phyloP scores from a whole-genome alignment of 2,113 vertebrate species.

The Phalacrocorax pelagicus region DNA sequence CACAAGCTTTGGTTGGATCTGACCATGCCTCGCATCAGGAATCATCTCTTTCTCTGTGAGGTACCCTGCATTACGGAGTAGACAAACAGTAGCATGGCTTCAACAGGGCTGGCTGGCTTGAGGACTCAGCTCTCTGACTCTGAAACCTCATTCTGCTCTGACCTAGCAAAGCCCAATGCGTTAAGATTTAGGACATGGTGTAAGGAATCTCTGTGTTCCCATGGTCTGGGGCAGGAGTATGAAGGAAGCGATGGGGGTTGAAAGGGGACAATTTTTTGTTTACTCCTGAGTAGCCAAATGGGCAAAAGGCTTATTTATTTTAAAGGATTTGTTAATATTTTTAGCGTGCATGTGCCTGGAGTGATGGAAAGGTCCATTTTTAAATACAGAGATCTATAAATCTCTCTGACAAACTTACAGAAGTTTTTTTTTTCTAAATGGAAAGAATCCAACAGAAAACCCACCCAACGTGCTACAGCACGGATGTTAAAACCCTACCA shows the following conservation, averaged over 20 bases:
- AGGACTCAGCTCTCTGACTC: background rate
- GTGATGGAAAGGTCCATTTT: background rate
- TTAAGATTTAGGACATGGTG: background rate
- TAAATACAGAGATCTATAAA: background rate
- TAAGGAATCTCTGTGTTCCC: background rate
- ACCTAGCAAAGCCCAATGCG: background rate
- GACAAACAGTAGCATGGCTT: background rate
- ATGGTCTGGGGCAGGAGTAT: background rate
- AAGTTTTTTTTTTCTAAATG: background rate
- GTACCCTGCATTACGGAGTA: background rate
- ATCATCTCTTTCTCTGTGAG: background rate
- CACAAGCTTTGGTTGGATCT: background rate
- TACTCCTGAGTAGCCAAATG: background rate
- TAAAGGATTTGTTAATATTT: background rate
- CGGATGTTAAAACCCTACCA: background rate
- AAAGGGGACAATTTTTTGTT: background rate
- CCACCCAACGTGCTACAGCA: background rate
- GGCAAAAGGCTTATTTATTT: background rate
- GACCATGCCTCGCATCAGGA: background rate
- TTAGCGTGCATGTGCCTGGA: background rate
- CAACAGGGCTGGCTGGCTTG: background rate
- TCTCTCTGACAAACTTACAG: background rate
- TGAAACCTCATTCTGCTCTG: background rate
- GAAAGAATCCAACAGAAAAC: background rate
- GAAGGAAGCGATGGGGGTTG: background rate